phyloP scores from a whole-genome alignment of 2,888 invertebrate genomes.

The Megamerina dolium region DNA sequence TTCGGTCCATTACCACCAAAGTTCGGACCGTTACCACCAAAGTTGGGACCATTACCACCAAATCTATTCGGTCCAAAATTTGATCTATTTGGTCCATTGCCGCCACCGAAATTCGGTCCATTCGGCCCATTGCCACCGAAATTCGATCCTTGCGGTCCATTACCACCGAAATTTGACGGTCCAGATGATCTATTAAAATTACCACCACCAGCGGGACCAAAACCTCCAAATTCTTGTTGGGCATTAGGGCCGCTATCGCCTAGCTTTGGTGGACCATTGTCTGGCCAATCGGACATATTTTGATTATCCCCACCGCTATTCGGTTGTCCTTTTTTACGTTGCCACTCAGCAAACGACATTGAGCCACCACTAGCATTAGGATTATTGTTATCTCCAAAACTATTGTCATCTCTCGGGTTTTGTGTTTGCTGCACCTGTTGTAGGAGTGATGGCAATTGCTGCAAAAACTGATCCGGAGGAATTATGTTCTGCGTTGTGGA shows the following conservation, averaged over 20 bases:
- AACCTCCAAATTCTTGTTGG: slow-evolving; percentile 3
- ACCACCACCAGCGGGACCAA: background rate
- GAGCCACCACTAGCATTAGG: slow-evolving; percentile 14
- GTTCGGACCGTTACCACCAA: slow-evolving; percentile 9
- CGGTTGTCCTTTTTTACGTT: slow-evolving; percentile 23
- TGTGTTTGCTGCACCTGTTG: slow-evolving; percentile 20
- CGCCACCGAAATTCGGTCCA: slow-evolving; percentile 12
- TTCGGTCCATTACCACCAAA: slow-evolving; percentile 13
- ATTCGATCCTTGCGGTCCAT: slow-evolving; percentile 2
- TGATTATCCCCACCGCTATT: background rate
- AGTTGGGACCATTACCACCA: slow-evolving; percentile 18
- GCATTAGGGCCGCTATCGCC: too few relatives aligned
- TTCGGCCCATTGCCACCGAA: slow-evolving; percentile 6
- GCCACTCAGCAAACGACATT: slow-evolving; percentile 35
- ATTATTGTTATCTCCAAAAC: background rate
- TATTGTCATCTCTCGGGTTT: slow-evolving; percentile 3
- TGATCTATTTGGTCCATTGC: too few relatives aligned
- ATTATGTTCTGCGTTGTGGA: slow-evolving; percentile 15
- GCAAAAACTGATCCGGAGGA: slow-evolving; percentile 19
- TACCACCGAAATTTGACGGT: slow-evolving; percentile 7
- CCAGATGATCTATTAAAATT: background rate
- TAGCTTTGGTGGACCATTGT: slow-evolving; percentile 3
- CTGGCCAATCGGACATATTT: too few relatives aligned
- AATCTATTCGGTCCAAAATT: slow-evolving; percentile 14
- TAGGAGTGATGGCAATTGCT: slow-evolving; percentile 15